Conservation (phyloP, 2,113 vertebrate genomes). For the Morone chrysops region DNA sequence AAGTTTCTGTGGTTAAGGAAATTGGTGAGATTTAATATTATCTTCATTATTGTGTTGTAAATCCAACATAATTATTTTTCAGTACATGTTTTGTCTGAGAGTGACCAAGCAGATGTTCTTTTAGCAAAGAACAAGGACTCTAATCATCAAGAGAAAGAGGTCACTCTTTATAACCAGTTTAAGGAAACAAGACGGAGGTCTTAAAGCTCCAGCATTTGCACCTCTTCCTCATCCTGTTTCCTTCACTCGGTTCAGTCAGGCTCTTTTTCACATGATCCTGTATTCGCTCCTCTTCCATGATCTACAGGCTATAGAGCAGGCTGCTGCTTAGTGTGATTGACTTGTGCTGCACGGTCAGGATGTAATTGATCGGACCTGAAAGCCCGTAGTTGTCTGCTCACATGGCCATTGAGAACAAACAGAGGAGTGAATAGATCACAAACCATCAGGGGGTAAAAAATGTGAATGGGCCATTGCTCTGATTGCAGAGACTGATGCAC, state of each 20-base stretch:
- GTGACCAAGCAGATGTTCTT: not conserved
- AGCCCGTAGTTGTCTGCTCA: conserved; percentile 29
- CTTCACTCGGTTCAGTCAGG: not conserved
- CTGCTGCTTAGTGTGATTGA: not conserved
- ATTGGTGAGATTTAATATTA: not conserved
- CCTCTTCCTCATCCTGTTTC: not conserved
- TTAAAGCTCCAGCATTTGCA: conserved; percentile 1
- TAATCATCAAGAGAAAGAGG: not conserved
- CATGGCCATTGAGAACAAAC: conserved; percentile 29
- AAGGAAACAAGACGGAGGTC: not conserved
- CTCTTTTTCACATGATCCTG: not conserved
- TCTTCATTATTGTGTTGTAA: not conserved
- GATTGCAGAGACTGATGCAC: conserved; percentile 2
- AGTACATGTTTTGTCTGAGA: not conserved
- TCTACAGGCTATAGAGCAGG: not conserved
- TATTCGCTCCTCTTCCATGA: not conserved
- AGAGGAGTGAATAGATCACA: conserved; percentile 46
- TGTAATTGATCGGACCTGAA: conserved; percentile 36
- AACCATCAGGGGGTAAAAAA: conserved; percentile 15
- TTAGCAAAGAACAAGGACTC: not conserved
- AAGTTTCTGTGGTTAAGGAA: conserved; percentile 5
- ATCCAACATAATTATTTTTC: not conserved
- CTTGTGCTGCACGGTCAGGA: conserved; percentile 4
- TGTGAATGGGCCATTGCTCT: conserved; percentile 29
- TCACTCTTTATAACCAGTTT: not conserved